Evolutionary conservation across 1,140 invertebrate genomes (phyloP).

Genomic region (Listronotus bonariensis): DNA sequence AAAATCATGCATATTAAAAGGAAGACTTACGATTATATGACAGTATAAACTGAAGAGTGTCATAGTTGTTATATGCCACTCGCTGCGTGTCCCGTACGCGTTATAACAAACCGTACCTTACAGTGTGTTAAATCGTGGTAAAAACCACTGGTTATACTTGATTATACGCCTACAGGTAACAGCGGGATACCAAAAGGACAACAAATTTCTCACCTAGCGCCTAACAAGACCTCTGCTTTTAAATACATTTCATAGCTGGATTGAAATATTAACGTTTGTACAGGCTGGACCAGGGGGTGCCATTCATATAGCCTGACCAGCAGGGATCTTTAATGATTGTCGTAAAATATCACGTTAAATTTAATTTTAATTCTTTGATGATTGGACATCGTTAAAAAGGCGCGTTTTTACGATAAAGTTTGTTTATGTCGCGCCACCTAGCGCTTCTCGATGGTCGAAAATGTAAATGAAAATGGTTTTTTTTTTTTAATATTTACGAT

Average conservation of each 20-base stretch:
- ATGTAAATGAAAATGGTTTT: slow-evolving; percentile 17
- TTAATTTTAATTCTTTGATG: slow-evolving; percentile 45
- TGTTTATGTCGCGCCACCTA: slow-evolving; percentile 36
- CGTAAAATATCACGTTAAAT: slow-evolving; percentile 45
- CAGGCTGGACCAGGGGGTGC: slow-evolving; percentile 44
- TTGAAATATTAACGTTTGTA: slow-evolving; percentile 51
- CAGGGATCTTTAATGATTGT: slow-evolving; percentile 44
- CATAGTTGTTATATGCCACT: slow-evolving; percentile 46
- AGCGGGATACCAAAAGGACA: slow-evolving; percentile 47
- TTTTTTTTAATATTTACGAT: slow-evolving; percentile 21
- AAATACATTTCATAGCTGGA: slow-evolving; percentile 48
- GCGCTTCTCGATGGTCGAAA: slow-evolving; percentile 15
- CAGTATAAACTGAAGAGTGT: slow-evolving; percentile 48
- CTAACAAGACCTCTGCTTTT: slow-evolving; percentile 50
- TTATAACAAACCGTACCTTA: slow-evolving; percentile 23
- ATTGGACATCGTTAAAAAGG: slow-evolving; percentile 38
- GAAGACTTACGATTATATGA: slow-evolving; percentile 51
- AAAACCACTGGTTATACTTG: neutral
- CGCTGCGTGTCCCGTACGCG: slow-evolving; percentile 40
- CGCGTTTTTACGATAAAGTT: slow-evolving; percentile 36
- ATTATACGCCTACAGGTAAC: slow-evolving; percentile 32
- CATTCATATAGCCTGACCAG: slow-evolving; percentile 45
- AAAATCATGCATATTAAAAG: slow-evolving; percentile 45
- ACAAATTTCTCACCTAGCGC: slow-evolving; percentile 53
- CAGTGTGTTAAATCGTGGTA: slow-evolving; percentile 1